These are phyloP conservation scores for Drosophila bunnanda DNA, from an alignment of 2,888 invertebrate species.

Conservation along the genomic window DNA sequence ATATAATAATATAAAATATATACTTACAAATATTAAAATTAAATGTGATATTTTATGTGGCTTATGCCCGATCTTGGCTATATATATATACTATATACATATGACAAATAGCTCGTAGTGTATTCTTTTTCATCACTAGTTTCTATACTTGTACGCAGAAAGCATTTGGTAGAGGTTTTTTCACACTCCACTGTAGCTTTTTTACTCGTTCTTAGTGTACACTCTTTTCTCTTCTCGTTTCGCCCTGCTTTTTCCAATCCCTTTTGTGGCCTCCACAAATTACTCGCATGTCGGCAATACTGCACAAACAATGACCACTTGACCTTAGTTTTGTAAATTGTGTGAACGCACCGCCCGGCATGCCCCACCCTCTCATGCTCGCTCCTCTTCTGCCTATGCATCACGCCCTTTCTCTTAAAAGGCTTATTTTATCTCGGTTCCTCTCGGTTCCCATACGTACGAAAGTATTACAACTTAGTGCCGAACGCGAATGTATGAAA, in stretches of 20 bases:
- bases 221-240: conserved; percentile 1
- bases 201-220: background rate
- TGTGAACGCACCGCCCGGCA: conserved; percentile 30
- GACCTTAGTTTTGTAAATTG: conserved; percentile 54
- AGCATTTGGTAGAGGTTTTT: background rate
- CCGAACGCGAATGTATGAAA: too few relatives aligned
- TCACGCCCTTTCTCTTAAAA: background rate
- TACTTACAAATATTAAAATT: too few relatives aligned
- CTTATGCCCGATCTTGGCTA: too few relatives aligned
- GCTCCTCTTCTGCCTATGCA: background rate
- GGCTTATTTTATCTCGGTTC: background rate
- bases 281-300: conserved; percentile 52
- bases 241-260: conserved; percentile 35
- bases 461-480: background rate
- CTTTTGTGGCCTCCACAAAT: conserved; percentile 55
- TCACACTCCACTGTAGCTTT: background rate
- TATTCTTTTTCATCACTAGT: background rate
- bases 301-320: conserved; percentile 63
- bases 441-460: background rate
- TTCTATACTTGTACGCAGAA: background rate
- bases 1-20: too few relatives aligned
- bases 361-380: background rate
- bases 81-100: too few relatives aligned
- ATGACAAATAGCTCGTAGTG: background rate
- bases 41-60: too few relatives aligned